These are phyloP conservation scores for Spermophilus dauricus DNA, from an alignment of 2,113 vertebrate genomes.

Conservation along the genomic window DNA sequence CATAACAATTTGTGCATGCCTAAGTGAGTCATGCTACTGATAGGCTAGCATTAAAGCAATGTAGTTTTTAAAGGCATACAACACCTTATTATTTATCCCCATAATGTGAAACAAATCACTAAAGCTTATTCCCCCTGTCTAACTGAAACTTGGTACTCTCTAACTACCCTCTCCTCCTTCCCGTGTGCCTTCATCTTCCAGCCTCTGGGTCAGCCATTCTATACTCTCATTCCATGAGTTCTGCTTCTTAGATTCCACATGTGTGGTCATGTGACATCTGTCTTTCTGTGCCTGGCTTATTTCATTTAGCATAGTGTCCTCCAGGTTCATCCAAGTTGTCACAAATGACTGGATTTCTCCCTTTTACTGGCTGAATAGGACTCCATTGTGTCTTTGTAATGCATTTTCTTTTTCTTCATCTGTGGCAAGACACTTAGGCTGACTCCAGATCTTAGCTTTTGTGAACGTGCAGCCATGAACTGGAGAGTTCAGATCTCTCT, in stretches of 20 bases:
- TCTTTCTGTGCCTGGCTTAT: background rate
- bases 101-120: background rate
- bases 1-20: background rate
- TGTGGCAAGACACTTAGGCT: no score
- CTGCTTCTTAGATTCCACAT: background rate
- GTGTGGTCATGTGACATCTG: background rate
- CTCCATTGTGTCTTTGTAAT: background rate
- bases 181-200: accelerated
- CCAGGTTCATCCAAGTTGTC: background rate
- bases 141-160: background rate
- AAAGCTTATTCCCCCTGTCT: background rate
- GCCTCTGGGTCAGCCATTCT: no score
- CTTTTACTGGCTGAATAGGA: no score
- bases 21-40: background rate
- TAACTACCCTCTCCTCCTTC: background rate
- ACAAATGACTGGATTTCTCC: no score
- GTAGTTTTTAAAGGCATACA: background rate
- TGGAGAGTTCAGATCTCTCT: background rate
- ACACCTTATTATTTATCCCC: background rate
- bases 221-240: background rate
- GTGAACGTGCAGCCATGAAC: background rate
- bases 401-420: background rate
- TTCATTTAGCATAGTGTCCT: background rate
- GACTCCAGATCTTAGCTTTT: background rate
- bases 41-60: background rate